Base-by-base conservation (phyloP, 2,888 invertebrate genomes). In the Pristionchus exspectatus region DNA sequence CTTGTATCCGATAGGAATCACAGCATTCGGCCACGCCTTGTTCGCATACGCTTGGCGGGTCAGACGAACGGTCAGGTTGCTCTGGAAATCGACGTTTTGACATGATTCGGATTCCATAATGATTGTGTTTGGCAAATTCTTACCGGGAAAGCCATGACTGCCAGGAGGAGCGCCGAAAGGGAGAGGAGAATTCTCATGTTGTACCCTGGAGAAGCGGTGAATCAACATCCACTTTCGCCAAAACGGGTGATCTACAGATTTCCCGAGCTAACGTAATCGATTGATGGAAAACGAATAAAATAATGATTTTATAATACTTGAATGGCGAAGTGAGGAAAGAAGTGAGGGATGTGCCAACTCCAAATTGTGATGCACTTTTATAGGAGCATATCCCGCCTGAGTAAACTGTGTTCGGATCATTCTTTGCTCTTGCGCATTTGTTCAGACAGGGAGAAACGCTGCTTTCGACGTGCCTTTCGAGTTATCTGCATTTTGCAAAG, bases 1-100 rank as follows among this genome's bases (percentile, higher is more conserved):
- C 3, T 33, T 66, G 69, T 59, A 87, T 87, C 66, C 63, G 69
- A 87, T 87, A 0, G 87, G 87, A 38, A 87, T 38, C 12, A 44
- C 50, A 7, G 44, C 87, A 27, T 87, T 87, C 18, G 87, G 63
- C 87, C 87, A 87, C 0, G 30, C 87, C 14, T 87, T 87, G 63
- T 87, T 87, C 4, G 69, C 24, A 3, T 87, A 38, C 1, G 87
- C 87, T 30, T 87, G 87, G 27, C 87, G 87, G 10, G 87, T 30
- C 0, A 66, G 33, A 59, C 84, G 84, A 21, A 81, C 50, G 16
- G 84, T 44, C 18, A 50, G 84, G 21, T 85, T 59, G 33, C 84
- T 85, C 84, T 85, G 30, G 3, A 85, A 85, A 54, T 83, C 44
- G 38, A 74, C 21, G 7, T 30, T 9, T 69, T 4, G 1, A 27